Conservation (phyloP, 2,113 vertebrate genomes). For the Sylvia atricapilla region DNA sequence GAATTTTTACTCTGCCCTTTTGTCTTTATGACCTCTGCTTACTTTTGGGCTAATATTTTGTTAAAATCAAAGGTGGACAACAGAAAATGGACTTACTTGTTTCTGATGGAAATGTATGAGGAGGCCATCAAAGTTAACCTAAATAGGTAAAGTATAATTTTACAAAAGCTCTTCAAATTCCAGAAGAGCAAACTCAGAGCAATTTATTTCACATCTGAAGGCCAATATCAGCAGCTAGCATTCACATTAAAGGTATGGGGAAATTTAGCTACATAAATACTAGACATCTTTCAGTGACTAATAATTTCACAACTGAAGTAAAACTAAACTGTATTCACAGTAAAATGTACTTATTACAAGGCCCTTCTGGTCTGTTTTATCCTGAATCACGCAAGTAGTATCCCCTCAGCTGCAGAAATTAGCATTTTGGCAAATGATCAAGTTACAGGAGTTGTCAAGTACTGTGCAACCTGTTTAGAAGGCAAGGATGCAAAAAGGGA, state of each 20-base stretch:
- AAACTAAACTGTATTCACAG: constrained; percentile 2
- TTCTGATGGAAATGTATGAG: constrained; percentile 1
- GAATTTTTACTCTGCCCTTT: neutral
- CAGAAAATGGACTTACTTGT: neutral
- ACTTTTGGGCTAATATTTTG: neutral
- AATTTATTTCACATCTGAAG: constrained; percentile 28
- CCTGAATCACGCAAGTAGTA: constrained; percentile 34
- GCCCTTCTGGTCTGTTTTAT: constrained; percentile 41
- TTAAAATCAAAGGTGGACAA: neutral
- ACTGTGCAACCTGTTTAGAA: constrained; percentile 55
- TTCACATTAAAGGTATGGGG: neutral
- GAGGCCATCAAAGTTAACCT: neutral
- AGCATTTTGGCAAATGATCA: constrained; percentile 67
- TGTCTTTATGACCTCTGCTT: neutral
- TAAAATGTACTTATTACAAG: constrained; percentile 52
- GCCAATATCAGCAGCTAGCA: neutral
- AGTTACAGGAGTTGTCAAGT: constrained; percentile 41
- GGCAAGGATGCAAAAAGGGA: constrained; percentile 55
- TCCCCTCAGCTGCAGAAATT: constrained; percentile 55
- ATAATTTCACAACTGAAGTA: constrained; percentile 26
- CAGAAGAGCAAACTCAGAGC: neutral
- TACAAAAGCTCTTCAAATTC: constrained; percentile 43
- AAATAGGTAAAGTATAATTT: neutral
- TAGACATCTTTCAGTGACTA: neutral
- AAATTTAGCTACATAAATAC: constrained; percentile 44